Evolutionary conservation across 2,113 vertebrate species (phyloP).

Genomic region (Embiotoca jacksoni): DNA sequence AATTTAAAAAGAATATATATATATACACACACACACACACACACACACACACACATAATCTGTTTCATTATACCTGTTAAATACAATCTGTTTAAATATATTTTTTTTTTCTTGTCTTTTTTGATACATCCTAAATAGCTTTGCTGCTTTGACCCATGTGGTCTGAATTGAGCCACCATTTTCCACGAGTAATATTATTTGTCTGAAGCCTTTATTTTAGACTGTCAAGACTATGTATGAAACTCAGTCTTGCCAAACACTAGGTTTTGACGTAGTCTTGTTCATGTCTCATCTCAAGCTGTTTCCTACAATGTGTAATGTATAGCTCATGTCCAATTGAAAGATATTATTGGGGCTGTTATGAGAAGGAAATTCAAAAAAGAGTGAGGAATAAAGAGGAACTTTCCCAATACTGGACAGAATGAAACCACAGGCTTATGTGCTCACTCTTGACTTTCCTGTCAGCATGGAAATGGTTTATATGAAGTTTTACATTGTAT

Average conservation of each 20-base stretch:
- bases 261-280: too few species aligned
- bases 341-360: not conserved
- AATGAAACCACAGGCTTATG: constrained; percentile 5
- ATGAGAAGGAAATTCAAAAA: constrained; percentile 23
- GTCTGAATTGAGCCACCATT: too few species aligned
- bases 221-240: too few species aligned
- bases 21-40: too few species aligned
- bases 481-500: not conserved
- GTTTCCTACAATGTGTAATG: not conserved
- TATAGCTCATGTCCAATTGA: not conserved
- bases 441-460: constrained; percentile 43
- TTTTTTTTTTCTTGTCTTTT: too few species aligned
- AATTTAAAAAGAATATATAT: not conserved
- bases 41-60: too few species aligned
- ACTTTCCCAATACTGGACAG: constrained; percentile 68
- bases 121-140: too few species aligned
- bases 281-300: not conserved
- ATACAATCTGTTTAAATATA: too few species aligned
- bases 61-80: too few species aligned
- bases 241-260: too few species aligned
- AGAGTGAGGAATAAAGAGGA: constrained; percentile 60
- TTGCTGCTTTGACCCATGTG: not conserved
- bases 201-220: not conserved
- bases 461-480: not conserved
- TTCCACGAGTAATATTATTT: not conserved